phyloP scores from a whole-genome alignment of 2,797 vertebrate species.

The Pangasius djambal region DNA sequence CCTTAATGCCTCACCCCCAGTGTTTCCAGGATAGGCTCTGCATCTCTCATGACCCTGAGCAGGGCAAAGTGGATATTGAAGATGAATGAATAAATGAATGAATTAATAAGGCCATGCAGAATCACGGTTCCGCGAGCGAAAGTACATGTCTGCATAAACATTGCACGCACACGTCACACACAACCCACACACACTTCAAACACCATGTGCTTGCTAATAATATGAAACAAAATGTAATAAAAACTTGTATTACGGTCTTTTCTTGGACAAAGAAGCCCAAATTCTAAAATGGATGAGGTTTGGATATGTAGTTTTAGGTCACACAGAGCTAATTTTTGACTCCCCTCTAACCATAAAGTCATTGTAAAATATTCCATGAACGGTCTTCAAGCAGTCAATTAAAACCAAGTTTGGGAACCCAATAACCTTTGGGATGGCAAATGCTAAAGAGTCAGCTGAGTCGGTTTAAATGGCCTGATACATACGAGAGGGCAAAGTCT shows the following conservation, averaged over 20 bases:
- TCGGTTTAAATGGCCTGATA: not conserved
- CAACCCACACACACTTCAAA: slow-evolving; percentile 19
- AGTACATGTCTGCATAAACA: not conserved
- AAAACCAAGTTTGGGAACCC: slow-evolving; percentile 30
- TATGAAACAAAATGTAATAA: slow-evolving; percentile 68
- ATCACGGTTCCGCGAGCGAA: not conserved
- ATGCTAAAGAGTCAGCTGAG: not conserved
- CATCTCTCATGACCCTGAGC: not conserved
- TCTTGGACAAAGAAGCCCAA: slow-evolving; percentile 56
- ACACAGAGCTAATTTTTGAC: slow-evolving; percentile 35
- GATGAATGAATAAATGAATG: not conserved
- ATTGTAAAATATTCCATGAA: slow-evolving; percentile 45
- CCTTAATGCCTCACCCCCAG: not conserved
- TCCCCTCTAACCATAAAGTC: slow-evolving; percentile 34
- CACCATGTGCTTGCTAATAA: slow-evolving; percentile 66
- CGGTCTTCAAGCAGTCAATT: slow-evolving; percentile 40
- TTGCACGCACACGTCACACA: not conserved
- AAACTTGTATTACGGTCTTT: slow-evolving; percentile 55
- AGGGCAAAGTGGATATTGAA: not conserved
- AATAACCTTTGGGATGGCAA: slow-evolving; percentile 36
- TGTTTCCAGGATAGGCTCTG: not conserved
- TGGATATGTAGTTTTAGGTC: slow-evolving; percentile 46
- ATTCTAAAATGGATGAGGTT: slow-evolving; percentile 40
- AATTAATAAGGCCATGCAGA: not conserved
- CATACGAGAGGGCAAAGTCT: not conserved